Evolutionary conservation across 2,797 vertebrate species (phyloP).

Genomic region (Manis crassicaudata): DNA sequence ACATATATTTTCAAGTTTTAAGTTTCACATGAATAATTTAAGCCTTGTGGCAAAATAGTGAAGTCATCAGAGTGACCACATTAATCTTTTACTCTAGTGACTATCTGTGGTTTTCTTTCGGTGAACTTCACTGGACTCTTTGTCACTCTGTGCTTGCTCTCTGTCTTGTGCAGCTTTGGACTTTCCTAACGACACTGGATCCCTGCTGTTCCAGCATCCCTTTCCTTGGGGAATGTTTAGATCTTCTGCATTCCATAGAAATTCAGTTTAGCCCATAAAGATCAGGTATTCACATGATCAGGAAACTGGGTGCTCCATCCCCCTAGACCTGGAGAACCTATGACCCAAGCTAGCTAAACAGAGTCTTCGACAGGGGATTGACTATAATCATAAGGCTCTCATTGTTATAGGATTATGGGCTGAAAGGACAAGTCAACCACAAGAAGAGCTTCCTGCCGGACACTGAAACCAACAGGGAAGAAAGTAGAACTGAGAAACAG

Average conservation of each 20-base stretch:
- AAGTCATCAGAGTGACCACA: conserved; percentile 43
- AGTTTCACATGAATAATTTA: conserved; percentile 57
- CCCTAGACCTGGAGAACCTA: neutral
- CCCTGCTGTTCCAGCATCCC: neutral
- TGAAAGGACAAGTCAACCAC: neutral
- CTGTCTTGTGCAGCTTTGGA: neutral
- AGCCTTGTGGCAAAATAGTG: conserved; percentile 31
- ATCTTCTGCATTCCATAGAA: neutral
- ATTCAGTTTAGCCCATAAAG: neutral
- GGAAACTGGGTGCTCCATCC: neutral
- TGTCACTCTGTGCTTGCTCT: neutral
- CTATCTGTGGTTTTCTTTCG: neutral
- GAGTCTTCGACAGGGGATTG: neutral
- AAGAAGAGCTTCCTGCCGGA: neutral
- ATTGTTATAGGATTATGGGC: neutral
- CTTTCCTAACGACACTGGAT: neutral
- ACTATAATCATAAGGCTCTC: neutral
- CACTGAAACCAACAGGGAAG: neutral
- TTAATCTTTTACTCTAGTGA: conserved; percentile 35
- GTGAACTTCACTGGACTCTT: neutral
- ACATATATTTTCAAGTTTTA: conserved; percentile 32
- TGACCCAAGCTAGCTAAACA: neutral
- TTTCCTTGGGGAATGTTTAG: neutral
- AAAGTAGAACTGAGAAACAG: neutral
- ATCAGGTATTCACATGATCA: neutral